A percentile compares a stretch with the other conserved stretches of the same genome.
Evolutionary conservation across 2,797 vertebrate genomes (phyloP).

Genomic region (Siniperca obscura): DNA sequence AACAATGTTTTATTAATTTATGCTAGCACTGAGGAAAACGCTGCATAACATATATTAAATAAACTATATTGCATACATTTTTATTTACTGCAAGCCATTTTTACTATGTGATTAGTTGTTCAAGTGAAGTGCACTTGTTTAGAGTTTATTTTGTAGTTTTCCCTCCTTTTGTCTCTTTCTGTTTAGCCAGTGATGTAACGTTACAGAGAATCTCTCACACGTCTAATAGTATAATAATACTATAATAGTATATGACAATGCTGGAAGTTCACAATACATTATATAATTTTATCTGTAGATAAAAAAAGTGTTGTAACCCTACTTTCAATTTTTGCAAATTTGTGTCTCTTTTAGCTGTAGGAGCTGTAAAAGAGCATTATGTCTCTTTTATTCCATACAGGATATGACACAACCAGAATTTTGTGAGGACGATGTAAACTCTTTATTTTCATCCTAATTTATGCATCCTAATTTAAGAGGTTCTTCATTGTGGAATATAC

Average conservation of each 20-base stretch:
- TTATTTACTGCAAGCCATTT: constrained; percentile 16
- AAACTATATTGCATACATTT: not conserved
- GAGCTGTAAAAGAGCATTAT: not conserved
- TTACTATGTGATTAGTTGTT: not conserved
- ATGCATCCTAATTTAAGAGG: not conserved
- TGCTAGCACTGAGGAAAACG: not conserved
- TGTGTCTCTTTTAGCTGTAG: not conserved
- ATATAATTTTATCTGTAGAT: not conserved
- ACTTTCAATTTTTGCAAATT: not conserved
- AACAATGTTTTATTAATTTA: constrained; percentile 3
- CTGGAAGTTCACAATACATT: not conserved
- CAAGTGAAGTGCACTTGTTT: not conserved
- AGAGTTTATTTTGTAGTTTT: constrained; percentile 3
- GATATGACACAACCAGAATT: not conserved
- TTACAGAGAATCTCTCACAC: not conserved
- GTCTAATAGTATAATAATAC: not conserved
- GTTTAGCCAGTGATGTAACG: constrained; percentile 21
- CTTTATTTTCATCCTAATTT: not conserved
- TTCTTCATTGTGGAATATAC: not conserved
- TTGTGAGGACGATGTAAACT: not conserved
- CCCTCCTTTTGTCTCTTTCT: constrained; percentile 24
- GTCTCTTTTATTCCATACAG: not conserved
- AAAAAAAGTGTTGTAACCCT: not conserved
- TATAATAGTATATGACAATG: not conserved
- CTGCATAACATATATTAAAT: too few species aligned